Evolutionary conservation across 2,888 invertebrate genomes (phyloP).

Genomic region (Drosophila atripex): DNA sequence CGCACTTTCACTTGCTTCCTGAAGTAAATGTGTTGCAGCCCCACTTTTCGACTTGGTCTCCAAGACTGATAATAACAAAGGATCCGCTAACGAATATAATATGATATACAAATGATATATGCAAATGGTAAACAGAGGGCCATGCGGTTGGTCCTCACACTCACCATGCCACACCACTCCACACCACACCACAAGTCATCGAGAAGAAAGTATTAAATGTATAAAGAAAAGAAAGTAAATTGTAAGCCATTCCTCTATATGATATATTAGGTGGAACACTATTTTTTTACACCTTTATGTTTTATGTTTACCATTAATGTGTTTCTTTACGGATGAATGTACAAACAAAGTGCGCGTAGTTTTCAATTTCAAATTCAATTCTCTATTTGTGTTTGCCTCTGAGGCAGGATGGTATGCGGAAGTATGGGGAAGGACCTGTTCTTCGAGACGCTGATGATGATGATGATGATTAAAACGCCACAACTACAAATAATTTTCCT

Average conservation of each 20-base stretch:
- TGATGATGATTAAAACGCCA: conserved; percentile 60
- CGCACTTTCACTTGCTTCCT: conserved; percentile 40
- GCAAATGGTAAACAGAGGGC: conserved; percentile 31
- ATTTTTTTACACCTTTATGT: conserved; percentile 1
- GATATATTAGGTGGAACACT: conserved; percentile 18
- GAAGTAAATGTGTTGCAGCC: conserved; percentile 21
- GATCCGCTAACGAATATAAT: conserved; percentile 58
- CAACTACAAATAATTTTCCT: conserved; percentile 74
- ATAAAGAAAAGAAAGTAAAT: conserved; percentile 42
- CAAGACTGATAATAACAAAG: conserved; percentile 68
- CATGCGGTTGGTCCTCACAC: conserved; percentile 34
- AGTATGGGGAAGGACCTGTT: conserved; percentile 10
- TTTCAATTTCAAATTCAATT: conserved; percentile 18
- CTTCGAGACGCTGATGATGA: too few species aligned
- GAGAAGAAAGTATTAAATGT: conserved; percentile 66
- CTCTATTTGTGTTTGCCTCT: conserved; percentile 53
- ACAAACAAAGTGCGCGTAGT: conserved; percentile 34
- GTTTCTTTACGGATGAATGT: conserved; percentile 10
- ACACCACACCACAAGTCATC: conserved; percentile 17
- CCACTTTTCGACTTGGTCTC: conserved; percentile 64
- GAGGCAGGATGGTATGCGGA: conserved; percentile 51
- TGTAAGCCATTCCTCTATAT: conserved; percentile 73
- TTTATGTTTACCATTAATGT: conserved; percentile 5
- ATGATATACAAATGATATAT: conserved; percentile 16
- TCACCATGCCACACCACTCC: not conserved